Conservation (phyloP, 1,140 invertebrate genomes). For the Drusus annulatus region DNA sequence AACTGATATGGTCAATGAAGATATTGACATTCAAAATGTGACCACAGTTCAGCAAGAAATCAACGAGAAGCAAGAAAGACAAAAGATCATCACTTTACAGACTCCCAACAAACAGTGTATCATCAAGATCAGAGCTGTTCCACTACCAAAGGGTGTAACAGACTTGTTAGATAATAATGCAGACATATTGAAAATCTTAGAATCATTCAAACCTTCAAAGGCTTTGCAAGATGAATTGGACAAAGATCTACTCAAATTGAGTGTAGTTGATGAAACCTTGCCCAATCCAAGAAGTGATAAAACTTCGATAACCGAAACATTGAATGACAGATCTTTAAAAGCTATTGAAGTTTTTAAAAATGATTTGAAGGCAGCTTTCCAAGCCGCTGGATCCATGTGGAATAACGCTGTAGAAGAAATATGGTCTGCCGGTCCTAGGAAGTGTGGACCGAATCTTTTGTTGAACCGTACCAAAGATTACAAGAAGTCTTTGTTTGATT, state of each 20-base stretch:
- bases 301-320: neutral
- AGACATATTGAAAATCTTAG: slow-evolving; percentile 72
- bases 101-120: slow-evolving; percentile 82
- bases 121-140: slow-evolving; percentile 84
- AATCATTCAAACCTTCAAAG: slow-evolving; percentile 23
- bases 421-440: slow-evolving; percentile 92
- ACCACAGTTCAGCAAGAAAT: slow-evolving; percentile 60
- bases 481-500: slow-evolving; percentile 66
- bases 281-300: neutral
- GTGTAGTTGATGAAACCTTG: neutral
- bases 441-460: slow-evolving; percentile 91
- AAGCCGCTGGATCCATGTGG: slow-evolving; percentile 73
- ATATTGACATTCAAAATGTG: slow-evolving; percentile 75
- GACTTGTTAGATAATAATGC: slow-evolving; percentile 73
- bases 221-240: slow-evolving; percentile 31
- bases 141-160: slow-evolving; percentile 83
- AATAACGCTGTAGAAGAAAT: slow-evolving; percentile 80
- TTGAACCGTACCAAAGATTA: slow-evolving; percentile 82
- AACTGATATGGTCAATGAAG: slow-evolving; percentile 92
- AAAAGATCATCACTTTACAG: slow-evolving; percentile 74
- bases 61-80: slow-evolving; percentile 67
- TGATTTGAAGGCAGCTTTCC: slow-evolving; percentile 77
- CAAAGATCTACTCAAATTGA: slow-evolving; percentile 4
- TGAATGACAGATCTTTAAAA: slow-evolving; percentile 70
- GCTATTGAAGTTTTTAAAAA: slow-evolving; percentile 75